Base-by-base conservation (phyloP, 2,797 vertebrate species). In the Silurus lanzhouensis region DNA sequence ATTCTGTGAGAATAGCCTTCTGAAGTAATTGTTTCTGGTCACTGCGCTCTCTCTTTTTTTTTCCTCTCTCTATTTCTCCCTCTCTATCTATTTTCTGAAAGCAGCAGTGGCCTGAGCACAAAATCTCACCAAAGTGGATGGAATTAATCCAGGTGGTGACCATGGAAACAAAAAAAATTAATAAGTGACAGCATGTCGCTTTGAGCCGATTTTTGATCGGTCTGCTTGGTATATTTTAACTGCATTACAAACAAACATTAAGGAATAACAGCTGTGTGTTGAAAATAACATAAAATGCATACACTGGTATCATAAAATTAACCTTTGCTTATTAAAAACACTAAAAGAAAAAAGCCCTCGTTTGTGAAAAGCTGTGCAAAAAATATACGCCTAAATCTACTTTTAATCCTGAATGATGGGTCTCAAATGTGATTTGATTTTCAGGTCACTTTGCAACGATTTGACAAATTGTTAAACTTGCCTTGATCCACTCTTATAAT, bases 131-230 rank as follows among this genome's bases (percentile, higher is more conserved):
- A 17, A 80, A 80, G 31, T 64, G 38, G 20, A 38, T 38, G 6
- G 25, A 58, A 70, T 68, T 57, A 31, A 13, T 17, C 75, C 44
- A 75, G n/a, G 75, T 31, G 71, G 81, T 72, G 31, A 48, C 81
- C 81, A 83, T 83, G 81, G 71, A 15, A 83, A 83, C 82, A 75
- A 57, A 67, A 27, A 72, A 61, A 78, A 60, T 12, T 44, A 25
- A n/a, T 38, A 31, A 58, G 55, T 38, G 27, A 60, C 1, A 76
- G 74, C 52, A 76, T 10, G 27, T 60, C 5, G 5, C 58, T 79
- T 79, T 61, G 20, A 17, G 31, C 52, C 31, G 25, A 58, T 61
- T 78, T 78, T 44, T 61, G 63, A n/a, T 78, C 19, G 38, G 14
- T 10, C 58, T 22, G 76, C 27, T 77, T 57, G 74, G 55, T 58